Evolutionary conservation across 2,797 vertebrate genomes (phyloP).

Genomic region (Cetoscarus ocellatus): DNA sequence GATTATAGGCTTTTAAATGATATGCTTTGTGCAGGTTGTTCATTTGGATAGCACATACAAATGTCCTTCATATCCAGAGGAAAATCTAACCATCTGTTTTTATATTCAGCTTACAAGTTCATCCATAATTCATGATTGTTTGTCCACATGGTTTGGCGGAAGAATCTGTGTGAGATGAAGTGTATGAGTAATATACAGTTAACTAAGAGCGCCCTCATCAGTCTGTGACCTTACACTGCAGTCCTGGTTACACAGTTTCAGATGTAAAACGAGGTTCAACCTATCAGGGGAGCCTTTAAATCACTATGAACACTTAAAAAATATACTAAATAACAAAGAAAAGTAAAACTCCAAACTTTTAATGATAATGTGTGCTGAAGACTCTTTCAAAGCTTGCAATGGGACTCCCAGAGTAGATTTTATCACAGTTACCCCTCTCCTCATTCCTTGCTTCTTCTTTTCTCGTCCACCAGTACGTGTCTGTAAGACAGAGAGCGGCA

Average conservation of each 20-base stretch:
- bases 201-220: conserved; percentile 67
- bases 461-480: no score
- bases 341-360: no score
- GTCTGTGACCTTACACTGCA: conserved; percentile 34
- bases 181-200: neutral
- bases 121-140: neutral
- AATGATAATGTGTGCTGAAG: no score
- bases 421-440: no score
- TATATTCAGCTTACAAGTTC: neutral
- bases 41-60: neutral
- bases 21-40: neutral
- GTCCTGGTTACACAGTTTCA: no score
- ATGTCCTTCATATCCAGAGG: neutral
- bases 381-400: neutral
- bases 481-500: no score
- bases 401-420: no score
- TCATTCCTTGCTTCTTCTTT: no score
- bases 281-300: neutral
- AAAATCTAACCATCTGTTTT: neutral
- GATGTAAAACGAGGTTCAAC: neutral
- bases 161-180: neutral
- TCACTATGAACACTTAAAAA: neutral
- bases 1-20: neutral
- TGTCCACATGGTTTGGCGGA: neutral
- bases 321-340: neutral